Evolutionary conservation across 2,888 invertebrate species (phyloP), one percentile per base, ranked within the genome.

Genomic region (Pristionchus mayeri): DNA sequence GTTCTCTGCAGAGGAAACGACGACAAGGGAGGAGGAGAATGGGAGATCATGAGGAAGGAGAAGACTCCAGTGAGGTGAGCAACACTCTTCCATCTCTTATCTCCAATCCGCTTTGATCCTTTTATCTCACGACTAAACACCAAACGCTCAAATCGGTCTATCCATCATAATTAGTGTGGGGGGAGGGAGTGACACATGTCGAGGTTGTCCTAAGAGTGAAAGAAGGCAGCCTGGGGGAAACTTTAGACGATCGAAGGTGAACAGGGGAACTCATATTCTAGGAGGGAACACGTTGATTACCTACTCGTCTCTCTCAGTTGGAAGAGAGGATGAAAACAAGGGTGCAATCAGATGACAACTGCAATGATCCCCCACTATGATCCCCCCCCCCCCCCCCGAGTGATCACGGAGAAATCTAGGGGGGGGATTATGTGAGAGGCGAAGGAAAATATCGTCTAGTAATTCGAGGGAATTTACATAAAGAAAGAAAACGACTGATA

Each of bases 141-240:
- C 67, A 67, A 21, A 63, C 34, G 37, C 16, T 9, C 27, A 67
- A 67, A 34, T 67, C 18, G 34, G 6, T 37, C 67, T 3, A 67
- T 67, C 67, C 67, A 67, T 67, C 67, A 67, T 67, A 67, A 67
- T 67, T 67, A 67, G 67, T 37, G 37, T 34, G 21, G n/a, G 21
- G 16, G 37, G 67, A 34, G n/a, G 21, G 16, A 30, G 21, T 67
- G 67, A 37, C 37, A 67, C 37, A 67, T 37, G 67, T 37, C 60
- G 67, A 37, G 67, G 40, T 37, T 67, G 67, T 67, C 67, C 67
- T 67, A 34, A n/a, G 9, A 71, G 37, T n/a, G 71, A 24, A 44
- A 34, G 18, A 24, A 71, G 44, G 44, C 18, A 34, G 13, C 18
- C 0, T 9, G 63, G 18, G 34, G 37, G 34, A 63, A 63, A 63